phyloP scores from a whole-genome alignment of 2,797 vertebrate species.

The Rhadinocentrus ornatus region DNA sequence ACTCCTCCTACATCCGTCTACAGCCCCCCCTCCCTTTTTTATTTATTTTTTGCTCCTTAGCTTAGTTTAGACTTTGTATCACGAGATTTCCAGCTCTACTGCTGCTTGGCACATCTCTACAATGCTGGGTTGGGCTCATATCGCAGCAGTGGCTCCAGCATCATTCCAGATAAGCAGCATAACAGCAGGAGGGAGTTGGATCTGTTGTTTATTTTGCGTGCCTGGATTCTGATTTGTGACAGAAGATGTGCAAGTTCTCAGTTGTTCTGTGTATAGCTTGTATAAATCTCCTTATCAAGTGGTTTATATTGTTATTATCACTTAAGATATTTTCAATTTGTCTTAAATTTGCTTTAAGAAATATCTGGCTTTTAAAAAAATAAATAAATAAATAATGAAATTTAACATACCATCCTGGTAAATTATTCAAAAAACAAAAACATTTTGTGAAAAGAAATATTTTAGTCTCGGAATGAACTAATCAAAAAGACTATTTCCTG shows the following conservation, averaged over 20 bases:
- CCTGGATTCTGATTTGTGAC: slow-evolving; percentile 41
- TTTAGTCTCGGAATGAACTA: background rate
- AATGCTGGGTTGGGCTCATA: slow-evolving; percentile 27
- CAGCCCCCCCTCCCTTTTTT: background rate
- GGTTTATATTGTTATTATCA: slow-evolving; percentile 15
- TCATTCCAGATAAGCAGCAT: slow-evolving; percentile 46
- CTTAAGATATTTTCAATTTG: slow-evolving; percentile 7
- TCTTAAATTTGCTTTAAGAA: slow-evolving; percentile 13
- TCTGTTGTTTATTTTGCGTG: slow-evolving; percentile 42
- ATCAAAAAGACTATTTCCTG: slow-evolving; percentile 3
- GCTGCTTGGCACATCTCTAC: slow-evolving; percentile 31
- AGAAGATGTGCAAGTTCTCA: slow-evolving; percentile 42
- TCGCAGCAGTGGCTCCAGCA: slow-evolving; percentile 33
- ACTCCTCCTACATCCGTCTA: background rate
- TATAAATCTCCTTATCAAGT: slow-evolving; percentile 25
- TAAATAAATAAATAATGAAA: background rate
- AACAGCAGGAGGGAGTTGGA: slow-evolving; percentile 48
- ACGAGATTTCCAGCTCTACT: slow-evolving; percentile 30
- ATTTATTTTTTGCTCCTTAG: background rate
- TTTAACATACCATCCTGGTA: background rate
- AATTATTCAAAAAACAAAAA: background rate
- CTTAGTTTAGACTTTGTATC: slow-evolving; percentile 28
- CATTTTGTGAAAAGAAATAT: background rate
- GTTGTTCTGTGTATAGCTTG: slow-evolving; percentile 33
- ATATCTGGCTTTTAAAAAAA: background rate